A percentile compares a stretch with the other conserved stretches of the same genome.
Evolutionary conservation across 2,797 vertebrate genomes (phyloP).

Genomic region (Natrix natrix): DNA sequence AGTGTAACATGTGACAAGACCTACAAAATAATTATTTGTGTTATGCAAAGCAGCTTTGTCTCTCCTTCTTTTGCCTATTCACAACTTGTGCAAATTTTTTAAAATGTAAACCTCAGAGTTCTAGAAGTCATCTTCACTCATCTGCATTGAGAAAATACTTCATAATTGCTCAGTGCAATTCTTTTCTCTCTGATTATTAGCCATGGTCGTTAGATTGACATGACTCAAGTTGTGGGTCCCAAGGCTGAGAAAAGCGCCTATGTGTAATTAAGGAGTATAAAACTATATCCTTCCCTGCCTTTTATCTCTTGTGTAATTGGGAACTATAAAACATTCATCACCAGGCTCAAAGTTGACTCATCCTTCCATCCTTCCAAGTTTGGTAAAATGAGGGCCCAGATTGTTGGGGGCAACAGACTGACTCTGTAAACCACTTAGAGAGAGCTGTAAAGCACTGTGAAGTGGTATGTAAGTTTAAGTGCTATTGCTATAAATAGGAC

Average conservation of each 20-base stretch:
- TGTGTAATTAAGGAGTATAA: background rate
- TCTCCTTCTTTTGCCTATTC: background rate
- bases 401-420: background rate
- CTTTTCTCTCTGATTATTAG: background rate
- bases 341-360: background rate
- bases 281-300: background rate
- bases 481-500: background rate
- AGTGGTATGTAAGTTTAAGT: too few species aligned
- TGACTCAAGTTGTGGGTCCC: background rate
- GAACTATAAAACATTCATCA: background rate
- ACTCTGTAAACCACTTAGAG: background rate
- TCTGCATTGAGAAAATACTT: background rate
- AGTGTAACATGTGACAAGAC: background rate
- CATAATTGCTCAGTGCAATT: background rate
- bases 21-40: background rate
- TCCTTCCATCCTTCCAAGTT: background rate
- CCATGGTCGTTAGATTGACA: background rate
- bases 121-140: background rate
- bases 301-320: background rate
- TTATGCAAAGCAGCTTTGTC: background rate
- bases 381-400: background rate
- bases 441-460: background rate
- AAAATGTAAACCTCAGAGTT: background rate
- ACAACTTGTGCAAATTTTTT: background rate
- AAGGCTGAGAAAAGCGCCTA: background rate